Percentiles rank a stretch among this genome's conserved stretches.
These are phyloP conservation scores for Pherbina coryleti DNA, from an alignment of 2,888 invertebrate genomes.

Conservation along the genomic window DNA sequence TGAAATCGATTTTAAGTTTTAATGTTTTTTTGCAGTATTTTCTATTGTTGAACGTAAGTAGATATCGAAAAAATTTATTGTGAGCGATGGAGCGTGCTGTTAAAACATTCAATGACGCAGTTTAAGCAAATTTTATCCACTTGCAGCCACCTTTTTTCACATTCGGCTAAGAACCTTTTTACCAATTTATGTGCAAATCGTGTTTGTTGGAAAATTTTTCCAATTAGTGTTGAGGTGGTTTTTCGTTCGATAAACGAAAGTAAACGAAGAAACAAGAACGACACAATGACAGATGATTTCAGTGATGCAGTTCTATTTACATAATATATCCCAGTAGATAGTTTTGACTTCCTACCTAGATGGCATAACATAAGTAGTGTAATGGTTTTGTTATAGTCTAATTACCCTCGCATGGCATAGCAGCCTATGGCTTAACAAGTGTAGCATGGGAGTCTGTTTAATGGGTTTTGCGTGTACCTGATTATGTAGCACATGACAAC, in stretches of 20 bases:
- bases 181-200: neutral
- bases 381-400: no score
- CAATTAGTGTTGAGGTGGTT: conserved; percentile 18
- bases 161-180: neutral
- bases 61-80: neutral
- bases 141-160: neutral
- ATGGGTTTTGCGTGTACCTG: no score
- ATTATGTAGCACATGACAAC: no score
- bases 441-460: no score
- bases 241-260: conserved; percentile 30
- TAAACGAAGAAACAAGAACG: conserved; percentile 17
- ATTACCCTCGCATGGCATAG: no score
- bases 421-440: no score
- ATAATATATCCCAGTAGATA: no score
- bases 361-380: no score
- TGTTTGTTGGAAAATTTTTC: conserved; percentile 5
- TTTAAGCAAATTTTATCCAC: neutral
- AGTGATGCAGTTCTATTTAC: conserved; percentile 3
- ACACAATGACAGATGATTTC: conserved; percentile 1
- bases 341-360: no score
- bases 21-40: neutral
- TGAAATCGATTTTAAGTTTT: conserved; percentile 31
- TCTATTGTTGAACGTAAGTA: neutral
- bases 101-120: neutral
- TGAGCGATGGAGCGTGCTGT: neutral